Evolutionary conservation across 23 tunicate species (phyloP), one percentile per base, ranked within the genome.

Genomic region (Halocynthia aurantium): DNA sequence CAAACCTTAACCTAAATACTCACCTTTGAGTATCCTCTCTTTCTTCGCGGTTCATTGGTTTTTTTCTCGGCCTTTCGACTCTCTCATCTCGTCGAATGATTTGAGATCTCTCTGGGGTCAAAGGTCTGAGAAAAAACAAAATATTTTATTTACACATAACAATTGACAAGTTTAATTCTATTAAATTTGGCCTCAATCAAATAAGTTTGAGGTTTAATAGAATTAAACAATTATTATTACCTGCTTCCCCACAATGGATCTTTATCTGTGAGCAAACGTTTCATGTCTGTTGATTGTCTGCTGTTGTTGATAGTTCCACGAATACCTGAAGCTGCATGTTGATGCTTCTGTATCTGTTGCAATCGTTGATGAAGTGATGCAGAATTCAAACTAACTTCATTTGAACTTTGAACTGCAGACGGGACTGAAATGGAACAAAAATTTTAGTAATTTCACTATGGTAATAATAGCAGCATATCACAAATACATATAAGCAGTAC

Each of bases 191-290:
- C 64, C 64, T n/a, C 64, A 60, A 60, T 18, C 18, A 15, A 18
- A 60, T 60, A 1, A 15, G 64, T 60, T 15, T 18, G n/a, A n/a
- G 64, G 64, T 15, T 2, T 22, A 68, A 68, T 68, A 0, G 0
- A 20, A 19, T 58, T 2, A 58, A 58, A 58, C 15, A 58, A 58
- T 58, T 13, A 72, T 44, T 2, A 11, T 44, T 51, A 90, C 97
- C 86, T 90, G 64, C 90, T 88, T 7, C 97, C 97, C 97, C 97
- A 90, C 51, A 90, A 70, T n/a, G 97, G 97, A 52, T 90, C 97
- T 77, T 90, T 90, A 64, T 90, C 97, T 15, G 97, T 84, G 86
- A 90, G 77, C 81, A 90, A 64, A 52, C 86, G 61, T 12, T 76
- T 77, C 31, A 85, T 70, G 60, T 81, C 88, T 62, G 78, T 81